Base-by-base conservation (phyloP, 2,888 invertebrate genomes). In the Hyposoter didymator region DNA sequence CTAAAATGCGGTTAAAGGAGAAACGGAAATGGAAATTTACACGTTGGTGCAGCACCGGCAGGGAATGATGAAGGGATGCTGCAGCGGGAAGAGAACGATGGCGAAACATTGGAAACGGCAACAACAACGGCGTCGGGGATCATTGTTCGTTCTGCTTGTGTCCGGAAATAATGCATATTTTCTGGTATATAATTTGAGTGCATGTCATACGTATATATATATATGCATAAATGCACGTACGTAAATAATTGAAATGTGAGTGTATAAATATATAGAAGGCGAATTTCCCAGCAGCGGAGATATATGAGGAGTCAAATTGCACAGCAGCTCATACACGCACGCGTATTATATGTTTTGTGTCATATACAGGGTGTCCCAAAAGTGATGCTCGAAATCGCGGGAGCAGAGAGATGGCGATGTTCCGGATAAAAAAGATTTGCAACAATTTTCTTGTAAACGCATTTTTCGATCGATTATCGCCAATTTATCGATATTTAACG, bases 131-230 rank as follows among this genome's bases (percentile, higher is more conserved):
- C 28, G 52, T 59, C 39, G 66, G 49, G 62, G 19, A 69, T 28
- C 49, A 28, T 35, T 22, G 70, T 76, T 47, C 80, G 66, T 76
- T 66, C 49, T 47, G 80, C 76, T 80, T 84, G 59, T 76, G 76
- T 81, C 76, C 76, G 84, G 76, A 80, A 76, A 78, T 73, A 80
- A 84, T 84, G 76, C 76, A 84, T 84, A 81, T 81, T 84, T 84
- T 81, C 84, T 84, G 47, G 47, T 35, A 59, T 78, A 73, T 84
- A 78, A 84, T 84, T 84, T 70, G 10, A 69, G 49, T 47, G 66
- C 49, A 35, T n/a, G 28, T 59, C 45, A 49, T 43, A 19, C 49
- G 12, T n/a, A n/a, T 47, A 75, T n/a, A n/a, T 47, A 75, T 64
- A 52, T 49, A 49, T 32, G 19, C 22, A n/a, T 47, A 75, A 47